A percentile compares a stretch with the other conserved stretches of the same genome.
phyloP scores from a whole-genome alignment of 2,888 invertebrate genomes.

The Xanthia togata region DNA sequence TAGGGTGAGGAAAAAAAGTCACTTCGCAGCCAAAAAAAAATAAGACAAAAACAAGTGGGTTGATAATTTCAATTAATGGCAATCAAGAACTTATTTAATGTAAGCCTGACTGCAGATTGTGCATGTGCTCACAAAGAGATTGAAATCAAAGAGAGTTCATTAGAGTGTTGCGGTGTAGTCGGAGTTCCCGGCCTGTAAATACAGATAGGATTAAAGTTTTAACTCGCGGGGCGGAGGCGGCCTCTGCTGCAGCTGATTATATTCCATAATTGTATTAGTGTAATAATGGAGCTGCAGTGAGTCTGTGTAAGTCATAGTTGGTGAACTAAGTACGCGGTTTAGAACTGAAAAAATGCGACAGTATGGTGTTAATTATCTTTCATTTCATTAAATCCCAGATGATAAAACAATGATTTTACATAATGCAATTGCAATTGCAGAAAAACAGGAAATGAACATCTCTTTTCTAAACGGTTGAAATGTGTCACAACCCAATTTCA shows the following conservation, averaged over 20 bases:
- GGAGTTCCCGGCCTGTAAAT: conserved; percentile 67
- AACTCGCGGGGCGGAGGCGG: conserved; percentile 57
- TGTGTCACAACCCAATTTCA: conserved; percentile 47
- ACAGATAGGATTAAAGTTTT: conserved; percentile 74
- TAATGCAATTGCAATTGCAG: neutral
- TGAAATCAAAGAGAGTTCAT: conserved; percentile 75
- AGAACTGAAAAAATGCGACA: neutral
- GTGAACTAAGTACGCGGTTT: conserved; percentile 5
- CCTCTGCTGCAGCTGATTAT: conserved; percentile 60
- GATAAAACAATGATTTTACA: neutral
- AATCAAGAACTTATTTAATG: conserved; percentile 47
- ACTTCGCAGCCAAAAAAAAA: no score
- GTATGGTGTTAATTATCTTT: conserved; percentile 1
- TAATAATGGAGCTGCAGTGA: conserved; percentile 41
- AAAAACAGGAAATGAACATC: conserved; percentile 12
- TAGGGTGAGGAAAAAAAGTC: no score
- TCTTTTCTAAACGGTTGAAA: conserved; percentile 12
- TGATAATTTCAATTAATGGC: conserved; percentile 31
- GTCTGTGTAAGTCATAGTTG: conserved; percentile 20
- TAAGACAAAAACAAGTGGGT: neutral
- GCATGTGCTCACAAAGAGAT: conserved; percentile 65
- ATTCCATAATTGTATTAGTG: conserved; percentile 59
- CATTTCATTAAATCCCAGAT: neutral
- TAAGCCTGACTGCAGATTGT: conserved; percentile 21
- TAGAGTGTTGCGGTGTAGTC: conserved; percentile 70